Base-by-base conservation (phyloP, 2,888 invertebrate species). In the Ophion ellenae region DNA sequence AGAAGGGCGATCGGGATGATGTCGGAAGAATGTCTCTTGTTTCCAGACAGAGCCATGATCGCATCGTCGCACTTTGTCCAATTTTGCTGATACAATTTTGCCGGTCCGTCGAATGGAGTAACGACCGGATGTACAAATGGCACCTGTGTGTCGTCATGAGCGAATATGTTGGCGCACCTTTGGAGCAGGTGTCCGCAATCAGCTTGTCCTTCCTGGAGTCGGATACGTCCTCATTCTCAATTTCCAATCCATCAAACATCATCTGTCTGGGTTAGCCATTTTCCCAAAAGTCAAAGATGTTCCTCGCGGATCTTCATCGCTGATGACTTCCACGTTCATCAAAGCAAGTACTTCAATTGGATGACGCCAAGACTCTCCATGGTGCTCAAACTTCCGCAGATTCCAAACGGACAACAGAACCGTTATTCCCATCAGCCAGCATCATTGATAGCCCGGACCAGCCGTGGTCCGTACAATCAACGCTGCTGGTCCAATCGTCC, bases 51-150 rank as follows among this genome's bases (percentile, higher is more conserved):
- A 11, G 4, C 32, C 32, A 81, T 3, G 53, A 0, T 17, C 71
- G 81, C 78, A 83, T 84, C 81, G 87, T 88, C 90, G 90, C 89
- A 90, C 87, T 89, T 89, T 74, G 88, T 90, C 90, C 91, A 91
- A 91, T 88, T 79, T 45, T 45, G 6, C 47, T 45, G 24, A 76
- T n/a, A 64, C 28, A 67, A 71, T 77, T 71, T 57, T 83, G 66
- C 71, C 59, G 78, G 59, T 73, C 53, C 66, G 45, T 67, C 74
- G 78, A 74, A 83, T 69, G 73, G 59, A 78, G 73, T 83, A 83
- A 78, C 83, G 78, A 83, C 36, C 47, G 61, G 28, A 69, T 53
- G 61, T 74, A 17, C 47, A 47, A 47, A 40, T 20, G 32, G 63
- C 3, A 32, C n/a, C 10, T 24, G 24, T 2, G 20, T 61, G 24